phyloP scores from a whole-genome alignment of 2,888 invertebrate genomes.

The Minunthozetes semirufus region DNA sequence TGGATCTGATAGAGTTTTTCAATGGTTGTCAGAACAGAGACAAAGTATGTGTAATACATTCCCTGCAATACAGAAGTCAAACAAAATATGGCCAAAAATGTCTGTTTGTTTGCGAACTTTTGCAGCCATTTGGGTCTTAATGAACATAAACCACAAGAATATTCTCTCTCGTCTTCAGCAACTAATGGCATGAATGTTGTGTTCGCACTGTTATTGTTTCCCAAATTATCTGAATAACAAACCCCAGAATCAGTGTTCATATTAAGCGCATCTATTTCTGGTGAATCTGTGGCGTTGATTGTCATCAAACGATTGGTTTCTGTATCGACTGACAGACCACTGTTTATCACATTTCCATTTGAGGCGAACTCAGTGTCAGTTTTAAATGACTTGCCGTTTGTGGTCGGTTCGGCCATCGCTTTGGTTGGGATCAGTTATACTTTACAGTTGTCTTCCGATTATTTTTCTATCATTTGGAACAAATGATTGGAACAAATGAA shows the following conservation, averaged over 20 bases:
- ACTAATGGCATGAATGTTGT: not conserved
- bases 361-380: slow-evolving; percentile 5
- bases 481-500: slow-evolving; percentile 37
- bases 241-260: not conserved
- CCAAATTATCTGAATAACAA: not conserved
- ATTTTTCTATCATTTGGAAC: slow-evolving; percentile 21
- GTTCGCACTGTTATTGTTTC: not conserved
- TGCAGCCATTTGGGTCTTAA: slow-evolving; percentile 64
- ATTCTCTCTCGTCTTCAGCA: slow-evolving; percentile 10
- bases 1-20: slow-evolving; percentile 86
- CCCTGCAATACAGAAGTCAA: slow-evolving; percentile 53
- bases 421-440: not conserved
- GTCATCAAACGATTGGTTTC: not conserved
- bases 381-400: slow-evolving; percentile 26
- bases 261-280: not conserved
- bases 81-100: slow-evolving; percentile 74
- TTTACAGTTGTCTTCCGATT: slow-evolving; percentile 32
- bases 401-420: not conserved
- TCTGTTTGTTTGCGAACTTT: slow-evolving; percentile 69
- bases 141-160: slow-evolving; percentile 69
- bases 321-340: not conserved
- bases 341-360: slow-evolving; percentile 8
- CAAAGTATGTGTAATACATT: slow-evolving; percentile 90
- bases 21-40: slow-evolving; percentile 84
- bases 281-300: not conserved